Percentiles rank a stretch among this genome's conserved stretches.
phyloP scores from a whole-genome alignment of 2,113 vertebrate genomes.

The Odobenus rosmarus region DNA sequence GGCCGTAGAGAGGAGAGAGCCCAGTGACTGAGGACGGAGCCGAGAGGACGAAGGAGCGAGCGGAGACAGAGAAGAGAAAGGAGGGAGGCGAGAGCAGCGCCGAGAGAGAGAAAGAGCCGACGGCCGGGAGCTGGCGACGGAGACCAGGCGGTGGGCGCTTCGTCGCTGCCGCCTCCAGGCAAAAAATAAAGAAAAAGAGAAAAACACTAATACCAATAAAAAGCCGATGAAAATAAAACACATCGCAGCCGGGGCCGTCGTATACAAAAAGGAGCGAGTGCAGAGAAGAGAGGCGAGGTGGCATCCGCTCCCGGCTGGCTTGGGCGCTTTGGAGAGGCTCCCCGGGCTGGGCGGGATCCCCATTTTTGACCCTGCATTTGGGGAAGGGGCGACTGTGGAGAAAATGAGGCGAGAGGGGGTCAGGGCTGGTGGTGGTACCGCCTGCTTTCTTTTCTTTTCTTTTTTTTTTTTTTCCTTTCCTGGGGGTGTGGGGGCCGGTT shows the following conservation, averaged over 20 bases:
- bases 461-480: conserved; percentile 33
- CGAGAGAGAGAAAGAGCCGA: conserved; percentile 60
- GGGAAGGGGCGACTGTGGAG: conserved; percentile 63
- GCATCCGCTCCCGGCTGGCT: background rate
- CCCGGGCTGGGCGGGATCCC: conserved; percentile 63
- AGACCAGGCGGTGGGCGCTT: conserved; percentile 11
- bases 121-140: background rate
- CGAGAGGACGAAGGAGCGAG: conserved; percentile 4
- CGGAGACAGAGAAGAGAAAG: conserved; percentile 57
- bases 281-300: conserved; percentile 49
- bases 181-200: conserved; percentile 11
- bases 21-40: background rate
- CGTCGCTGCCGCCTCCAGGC: background rate
- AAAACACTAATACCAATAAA: conserved; percentile 47
- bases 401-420: conserved; percentile 64
- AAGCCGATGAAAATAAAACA: conserved; percentile 69
- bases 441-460: conserved; percentile 58
- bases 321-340: conserved; percentile 36
- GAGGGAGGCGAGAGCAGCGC: conserved; percentile 35
- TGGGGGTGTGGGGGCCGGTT: conserved; percentile 72
- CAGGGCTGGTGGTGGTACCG: conserved; percentile 62
- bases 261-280: conserved; percentile 66
- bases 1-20: background rate
- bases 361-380: conserved; percentile 46
- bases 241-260: background rate